Percentiles rank a stretch among this genome's conserved stretches.
These are phyloP conservation scores for Leucoma salicis DNA, from an alignment of 2,888 invertebrate species.

Conservation along the genomic window DNA sequence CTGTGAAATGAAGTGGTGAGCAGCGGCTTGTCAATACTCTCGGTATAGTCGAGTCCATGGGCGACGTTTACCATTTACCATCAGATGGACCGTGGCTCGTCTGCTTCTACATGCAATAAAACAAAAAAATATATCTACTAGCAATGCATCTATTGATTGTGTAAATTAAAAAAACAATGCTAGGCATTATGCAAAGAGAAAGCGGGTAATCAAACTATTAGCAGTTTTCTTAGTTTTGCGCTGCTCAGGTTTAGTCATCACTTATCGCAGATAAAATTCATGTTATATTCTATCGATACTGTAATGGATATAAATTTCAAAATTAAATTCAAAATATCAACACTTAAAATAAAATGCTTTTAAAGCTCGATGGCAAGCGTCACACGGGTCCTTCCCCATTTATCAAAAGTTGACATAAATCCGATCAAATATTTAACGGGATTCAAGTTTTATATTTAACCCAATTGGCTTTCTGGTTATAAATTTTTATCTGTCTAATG, in stretches of 20 bases:
- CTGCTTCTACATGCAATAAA: too few relatives aligned
- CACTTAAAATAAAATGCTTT: neutral
- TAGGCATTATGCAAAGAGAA: conserved; percentile 62
- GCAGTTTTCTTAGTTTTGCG: conserved; percentile 50
- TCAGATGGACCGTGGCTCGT: too few relatives aligned
- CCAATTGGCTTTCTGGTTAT: conserved; percentile 53
- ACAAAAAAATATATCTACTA: neutral
- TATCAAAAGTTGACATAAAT: conserved; percentile 72
- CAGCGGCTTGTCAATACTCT: too few relatives aligned
- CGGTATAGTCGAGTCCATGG: too few relatives aligned
- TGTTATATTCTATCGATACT: too few relatives aligned
- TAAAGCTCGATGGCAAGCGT: conserved; percentile 16
- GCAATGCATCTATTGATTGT: conserved; percentile 34
- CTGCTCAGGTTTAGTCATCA: too few relatives aligned
- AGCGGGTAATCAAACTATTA: conserved; percentile 62
- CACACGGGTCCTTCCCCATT: conserved; percentile 46
- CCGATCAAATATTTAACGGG: conserved; percentile 77
- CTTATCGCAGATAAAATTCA: too few relatives aligned
- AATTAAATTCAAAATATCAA: too few relatives aligned
- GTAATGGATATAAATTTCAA: too few relatives aligned
- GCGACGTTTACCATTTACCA: too few relatives aligned
- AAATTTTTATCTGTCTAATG: conserved; percentile 57
- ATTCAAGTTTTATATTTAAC: conserved; percentile 51
- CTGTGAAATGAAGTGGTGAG: too few relatives aligned
- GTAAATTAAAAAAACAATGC: conserved; percentile 59